These are phyloP conservation scores for Jacana jacana DNA, from an alignment of 2,113 vertebrate species.

Conservation along the genomic window DNA sequence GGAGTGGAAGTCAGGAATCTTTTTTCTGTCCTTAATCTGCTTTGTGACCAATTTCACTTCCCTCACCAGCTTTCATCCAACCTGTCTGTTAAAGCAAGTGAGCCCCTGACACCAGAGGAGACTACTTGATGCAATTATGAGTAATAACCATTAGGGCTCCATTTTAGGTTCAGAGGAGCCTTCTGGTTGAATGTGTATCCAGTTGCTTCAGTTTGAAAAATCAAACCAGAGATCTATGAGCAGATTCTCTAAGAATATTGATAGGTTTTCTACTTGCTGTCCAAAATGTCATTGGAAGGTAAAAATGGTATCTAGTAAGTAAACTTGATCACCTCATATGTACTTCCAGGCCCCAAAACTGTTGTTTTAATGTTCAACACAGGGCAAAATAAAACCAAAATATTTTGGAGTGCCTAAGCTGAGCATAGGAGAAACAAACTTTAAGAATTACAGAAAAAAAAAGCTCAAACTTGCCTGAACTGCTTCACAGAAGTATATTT, in stretches of 20 bases:
- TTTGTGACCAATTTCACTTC: neutral
- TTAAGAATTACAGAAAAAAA: neutral
- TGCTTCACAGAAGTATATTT: neutral
- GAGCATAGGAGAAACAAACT: neutral
- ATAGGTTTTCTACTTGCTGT: neutral
- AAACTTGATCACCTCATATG: neutral
- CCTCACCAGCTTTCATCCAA: neutral
- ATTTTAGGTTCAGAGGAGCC: neutral
- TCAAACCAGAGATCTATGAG: neutral
- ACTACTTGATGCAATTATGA: neutral
- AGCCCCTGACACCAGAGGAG: fast-evolving
- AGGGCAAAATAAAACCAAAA: neutral
- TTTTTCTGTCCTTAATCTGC: neutral
- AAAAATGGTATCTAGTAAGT: neutral
- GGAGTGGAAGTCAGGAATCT: neutral
- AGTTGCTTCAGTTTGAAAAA: neutral
- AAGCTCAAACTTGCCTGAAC: neutral
- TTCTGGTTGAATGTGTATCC: neutral
- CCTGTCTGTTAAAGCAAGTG: neutral
- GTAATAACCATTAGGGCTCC: neutral
- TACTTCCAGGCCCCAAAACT: neutral
- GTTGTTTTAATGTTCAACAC: neutral
- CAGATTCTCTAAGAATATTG: neutral
- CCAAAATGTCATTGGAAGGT: neutral
- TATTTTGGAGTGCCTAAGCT: neutral